phyloP scores from a whole-genome alignment of 2,113 vertebrate genomes.

The Coryphaenoides rupestris region DNA sequence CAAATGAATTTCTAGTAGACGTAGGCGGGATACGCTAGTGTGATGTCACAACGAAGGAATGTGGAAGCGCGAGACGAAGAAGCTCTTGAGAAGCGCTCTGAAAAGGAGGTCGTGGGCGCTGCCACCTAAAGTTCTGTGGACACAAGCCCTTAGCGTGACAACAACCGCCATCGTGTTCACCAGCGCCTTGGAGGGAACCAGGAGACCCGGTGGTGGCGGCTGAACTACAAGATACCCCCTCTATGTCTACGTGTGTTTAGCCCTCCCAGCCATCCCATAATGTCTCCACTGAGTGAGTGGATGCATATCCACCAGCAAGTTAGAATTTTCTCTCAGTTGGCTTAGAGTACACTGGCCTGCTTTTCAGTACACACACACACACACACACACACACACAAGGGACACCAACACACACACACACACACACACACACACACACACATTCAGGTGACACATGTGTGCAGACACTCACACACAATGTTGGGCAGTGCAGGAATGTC shows the following conservation, averaged over 20 bases:
- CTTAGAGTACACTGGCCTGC: not conserved
- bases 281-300: not conserved
- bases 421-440: not conserved
- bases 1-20: no score
- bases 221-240: not conserved
- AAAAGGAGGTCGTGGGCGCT: no score
- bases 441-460: not conserved
- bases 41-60: no score
- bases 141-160: not conserved
- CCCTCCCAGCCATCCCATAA: not conserved
- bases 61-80: no score
- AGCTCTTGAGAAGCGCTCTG: no score
- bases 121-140: no score
- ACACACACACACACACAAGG: not conserved
- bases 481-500: conserved; percentile 1
- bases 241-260: no score
- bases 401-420: not conserved
- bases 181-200: not conserved
- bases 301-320: not conserved
- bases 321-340: not conserved
- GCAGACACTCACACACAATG: not conserved
- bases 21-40: no score
- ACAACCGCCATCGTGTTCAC: not conserved
- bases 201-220: not conserved
- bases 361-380: not conserved